Conservation (phyloP, 2,888 invertebrate genomes). For the Chydorus sphaericus region DNA sequence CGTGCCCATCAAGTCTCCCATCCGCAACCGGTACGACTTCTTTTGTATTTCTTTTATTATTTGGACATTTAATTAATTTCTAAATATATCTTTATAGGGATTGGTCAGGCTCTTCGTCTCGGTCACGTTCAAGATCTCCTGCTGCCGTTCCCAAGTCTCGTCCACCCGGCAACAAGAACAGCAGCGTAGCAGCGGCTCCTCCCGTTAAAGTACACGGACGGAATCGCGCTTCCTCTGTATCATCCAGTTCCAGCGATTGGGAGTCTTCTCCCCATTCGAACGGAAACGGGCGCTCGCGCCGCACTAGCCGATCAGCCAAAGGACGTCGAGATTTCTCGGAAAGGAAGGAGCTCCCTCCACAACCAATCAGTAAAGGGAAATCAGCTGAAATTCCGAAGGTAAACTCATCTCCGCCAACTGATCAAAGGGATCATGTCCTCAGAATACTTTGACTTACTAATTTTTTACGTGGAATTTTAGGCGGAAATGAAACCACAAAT, state of each 20-base stretch:
- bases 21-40: background rate
- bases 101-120: conserved; percentile 18
- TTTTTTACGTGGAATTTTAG: background rate
- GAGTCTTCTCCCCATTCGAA: conserved; percentile 9
- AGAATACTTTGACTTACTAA: background rate
- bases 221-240: background rate
- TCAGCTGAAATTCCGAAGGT: background rate
- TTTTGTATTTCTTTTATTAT: too few species aligned
- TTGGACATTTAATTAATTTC: background rate
- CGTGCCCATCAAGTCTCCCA: background rate
- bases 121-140: conserved; percentile 18
- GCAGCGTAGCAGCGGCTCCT: background rate
- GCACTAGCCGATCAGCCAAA: background rate
- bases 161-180: conserved; percentile 10
- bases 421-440: background rate
- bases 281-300: background rate
- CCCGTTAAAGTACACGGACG: background rate
- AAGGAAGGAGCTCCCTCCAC: conserved; percentile 5
- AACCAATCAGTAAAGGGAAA: background rate
- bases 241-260: conserved; percentile 2
- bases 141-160: conserved; percentile 16
- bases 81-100: background rate
- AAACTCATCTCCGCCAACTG: background rate
- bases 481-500: conserved; percentile 7
- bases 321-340: conserved; percentile 7